Evolutionary conservation across 2,797 vertebrate species (phyloP), one percentile per base, ranked within the genome.

Genomic region (Urophycis tenuis): DNA sequence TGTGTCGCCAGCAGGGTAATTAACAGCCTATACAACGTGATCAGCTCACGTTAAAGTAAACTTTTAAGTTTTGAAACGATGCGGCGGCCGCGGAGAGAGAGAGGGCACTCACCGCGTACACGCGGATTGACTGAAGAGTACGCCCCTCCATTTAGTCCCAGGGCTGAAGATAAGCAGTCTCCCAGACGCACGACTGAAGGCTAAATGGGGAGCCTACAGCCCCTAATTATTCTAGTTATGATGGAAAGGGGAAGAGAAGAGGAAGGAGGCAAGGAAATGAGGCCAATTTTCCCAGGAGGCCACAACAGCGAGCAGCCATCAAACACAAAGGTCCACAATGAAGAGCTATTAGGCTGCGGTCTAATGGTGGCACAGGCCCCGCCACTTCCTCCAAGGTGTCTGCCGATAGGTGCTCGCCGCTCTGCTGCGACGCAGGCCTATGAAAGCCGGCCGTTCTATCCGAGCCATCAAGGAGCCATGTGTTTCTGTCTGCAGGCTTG

Each of bases 251-350:
- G 6, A 17, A 25, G 36, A 75, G 29, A 36, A 36, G 64, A 74
- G 79, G 75, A 90, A 91, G 84, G 82, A 90, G 82, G 73, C 78
- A 80, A 88, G 86, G 88, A 92, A 89, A 92, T 89, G 72, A 89
- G 86, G 74, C 76, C 79, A 85, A 87, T 91, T 90, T 90, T 85
- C 86, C 83, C 1, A 3, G 64, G 75, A 78, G 80, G 84, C 80
- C 83, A 82, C 72, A n/a, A 77, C 75, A 81, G 82, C 79, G 78
- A 79, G 67, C 19, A 77, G 39, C 6, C 30, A 72, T 80, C 73
- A 74, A 83, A 76, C 74, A 74, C 81, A 77, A 76, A 81, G 78
- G 78, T 78, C 80, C 79, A 73, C 78, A 60, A 82, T 32, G 79
- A 74, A 81, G 53, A 60, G 81, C 79, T 60, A 87, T 87, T 85